Percentiles rank a stretch among this genome's conserved stretches.
These are phyloP conservation scores for Festucalex cinctus DNA, from an alignment of 2,113 vertebrate genomes.

Conservation along the genomic window DNA sequence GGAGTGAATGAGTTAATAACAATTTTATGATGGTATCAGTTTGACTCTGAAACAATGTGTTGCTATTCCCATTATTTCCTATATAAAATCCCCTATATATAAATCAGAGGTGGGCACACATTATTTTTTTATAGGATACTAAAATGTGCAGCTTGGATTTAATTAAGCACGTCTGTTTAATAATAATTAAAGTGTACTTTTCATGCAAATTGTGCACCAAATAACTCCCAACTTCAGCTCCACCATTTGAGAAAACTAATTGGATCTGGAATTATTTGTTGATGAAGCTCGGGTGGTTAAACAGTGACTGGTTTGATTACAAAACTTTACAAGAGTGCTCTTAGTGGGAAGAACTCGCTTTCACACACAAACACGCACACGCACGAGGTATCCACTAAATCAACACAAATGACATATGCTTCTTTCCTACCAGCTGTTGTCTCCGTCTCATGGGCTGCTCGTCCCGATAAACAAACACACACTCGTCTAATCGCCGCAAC, in stretches of 20 bases:
- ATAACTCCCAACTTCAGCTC: neutral
- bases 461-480: constrained; percentile 42
- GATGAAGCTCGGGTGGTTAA: constrained; percentile 29
- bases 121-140: no score
- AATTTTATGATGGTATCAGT: no score
- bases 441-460: constrained; percentile 42
- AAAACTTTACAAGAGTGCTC: constrained; percentile 32
- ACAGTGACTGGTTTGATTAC: constrained; percentile 18
- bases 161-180: neutral
- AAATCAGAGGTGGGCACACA: no score
- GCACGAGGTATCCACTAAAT: constrained; percentile 22
- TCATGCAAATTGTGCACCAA: neutral
- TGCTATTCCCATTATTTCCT: no score
- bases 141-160: no score
- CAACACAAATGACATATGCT: constrained; percentile 38
- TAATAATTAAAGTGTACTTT: neutral
- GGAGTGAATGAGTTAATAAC: no score
- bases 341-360: constrained; percentile 14
- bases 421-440: constrained; percentile 57
- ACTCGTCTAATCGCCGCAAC: constrained; percentile 42
- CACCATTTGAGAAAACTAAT: constrained; percentile 22
- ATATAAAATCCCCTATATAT: no score
- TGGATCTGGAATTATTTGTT: constrained; percentile 27
- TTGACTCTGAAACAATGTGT: no score
- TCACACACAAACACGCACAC: constrained; percentile 12